These are phyloP conservation scores for Ctenoplectra terminalis DNA, from an alignment of 1,140 invertebrate genomes.

Conservation along the genomic window DNA sequence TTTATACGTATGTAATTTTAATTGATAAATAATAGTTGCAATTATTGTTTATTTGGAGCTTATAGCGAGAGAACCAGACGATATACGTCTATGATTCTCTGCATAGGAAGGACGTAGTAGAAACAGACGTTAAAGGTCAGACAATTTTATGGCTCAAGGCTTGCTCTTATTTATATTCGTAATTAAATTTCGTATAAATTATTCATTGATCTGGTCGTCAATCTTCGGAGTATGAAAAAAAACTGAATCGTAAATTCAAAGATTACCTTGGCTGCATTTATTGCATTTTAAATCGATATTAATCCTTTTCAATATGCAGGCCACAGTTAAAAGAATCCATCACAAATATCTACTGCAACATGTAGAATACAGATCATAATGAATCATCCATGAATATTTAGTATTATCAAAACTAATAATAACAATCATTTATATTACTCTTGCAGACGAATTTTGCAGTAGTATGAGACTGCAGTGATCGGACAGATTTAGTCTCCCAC, in stretches of 20 bases:
- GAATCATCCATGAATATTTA: not conserved
- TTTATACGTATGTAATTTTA: not conserved
- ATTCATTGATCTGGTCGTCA: not conserved
- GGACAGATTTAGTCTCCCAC: too few species aligned
- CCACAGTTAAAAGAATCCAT: not conserved
- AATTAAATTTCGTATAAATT: constrained; percentile 31
- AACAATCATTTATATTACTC: not conserved
- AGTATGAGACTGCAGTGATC: too few species aligned
- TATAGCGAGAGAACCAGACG: too few species aligned
- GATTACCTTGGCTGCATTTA: not conserved
- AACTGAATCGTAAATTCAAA: not conserved
- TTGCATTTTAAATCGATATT: not conserved
- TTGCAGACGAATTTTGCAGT: not conserved
- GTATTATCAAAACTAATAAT: not conserved
- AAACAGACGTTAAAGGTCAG: constrained; percentile 3
- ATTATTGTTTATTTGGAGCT: not conserved
- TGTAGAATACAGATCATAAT: too few species aligned
- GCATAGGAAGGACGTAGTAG: not conserved
- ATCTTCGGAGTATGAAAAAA: not conserved
- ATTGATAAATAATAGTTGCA: not conserved
- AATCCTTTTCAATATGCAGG: not conserved
- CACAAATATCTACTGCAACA: too few species aligned
- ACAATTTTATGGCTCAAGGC: constrained; percentile 6
- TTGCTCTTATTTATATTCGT: constrained; percentile 2
- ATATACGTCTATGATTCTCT: not conserved